phyloP scores from a whole-genome alignment of 2,113 vertebrate genomes.

The Reinhardtius hippoglossoides region DNA sequence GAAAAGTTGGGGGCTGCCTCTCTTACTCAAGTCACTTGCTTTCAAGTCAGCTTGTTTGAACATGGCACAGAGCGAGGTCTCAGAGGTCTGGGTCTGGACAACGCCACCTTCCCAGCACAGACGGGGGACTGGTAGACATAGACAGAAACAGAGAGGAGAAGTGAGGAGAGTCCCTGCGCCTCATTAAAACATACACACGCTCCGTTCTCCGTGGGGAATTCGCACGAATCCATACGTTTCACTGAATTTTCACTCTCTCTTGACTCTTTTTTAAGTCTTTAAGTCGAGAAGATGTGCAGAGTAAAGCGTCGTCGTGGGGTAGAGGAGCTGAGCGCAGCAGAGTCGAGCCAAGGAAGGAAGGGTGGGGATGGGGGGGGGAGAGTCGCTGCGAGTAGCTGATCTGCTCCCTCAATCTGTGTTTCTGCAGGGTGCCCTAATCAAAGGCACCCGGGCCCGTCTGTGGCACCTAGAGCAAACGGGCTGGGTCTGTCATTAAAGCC shows the following conservation, averaged over 20 bases:
- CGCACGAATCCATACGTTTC: slow-evolving; percentile 66
- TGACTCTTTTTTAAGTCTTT: slow-evolving; percentile 64
- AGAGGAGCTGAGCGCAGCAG: slow-evolving; percentile 64
- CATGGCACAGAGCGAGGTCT: slow-evolving; percentile 53
- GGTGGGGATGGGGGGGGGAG: background rate
- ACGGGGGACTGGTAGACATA: slow-evolving; percentile 44
- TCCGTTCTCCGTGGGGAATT: slow-evolving; percentile 61
- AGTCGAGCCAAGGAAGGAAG: slow-evolving; percentile 26
- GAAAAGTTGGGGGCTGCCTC: slow-evolving; percentile 64
- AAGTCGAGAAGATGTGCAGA: slow-evolving; percentile 69
- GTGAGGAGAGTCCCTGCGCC: slow-evolving; percentile 14
- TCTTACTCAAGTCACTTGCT: slow-evolving; percentile 63
- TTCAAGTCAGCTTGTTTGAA: slow-evolving; percentile 73
- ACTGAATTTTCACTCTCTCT: slow-evolving; percentile 56
- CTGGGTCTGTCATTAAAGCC: slow-evolving; percentile 72
- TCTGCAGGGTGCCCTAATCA: slow-evolving; percentile 78
- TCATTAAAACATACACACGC: slow-evolving; percentile 76
- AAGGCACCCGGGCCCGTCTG: slow-evolving; percentile 69
- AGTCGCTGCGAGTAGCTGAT: slow-evolving; percentile 52
- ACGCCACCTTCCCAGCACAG: slow-evolving; percentile 56
- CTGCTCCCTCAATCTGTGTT: slow-evolving; percentile 73
- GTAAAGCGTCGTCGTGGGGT: slow-evolving; percentile 60
- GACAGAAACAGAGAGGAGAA: slow-evolving; percentile 36
- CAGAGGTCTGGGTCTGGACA: slow-evolving; percentile 59
- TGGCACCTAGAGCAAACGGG: slow-evolving; percentile 68